Percentiles rank a stretch among this genome's conserved stretches.
Evolutionary conservation across 2,888 invertebrate species (phyloP).

Genomic region (Amphiduros pacificus): DNA sequence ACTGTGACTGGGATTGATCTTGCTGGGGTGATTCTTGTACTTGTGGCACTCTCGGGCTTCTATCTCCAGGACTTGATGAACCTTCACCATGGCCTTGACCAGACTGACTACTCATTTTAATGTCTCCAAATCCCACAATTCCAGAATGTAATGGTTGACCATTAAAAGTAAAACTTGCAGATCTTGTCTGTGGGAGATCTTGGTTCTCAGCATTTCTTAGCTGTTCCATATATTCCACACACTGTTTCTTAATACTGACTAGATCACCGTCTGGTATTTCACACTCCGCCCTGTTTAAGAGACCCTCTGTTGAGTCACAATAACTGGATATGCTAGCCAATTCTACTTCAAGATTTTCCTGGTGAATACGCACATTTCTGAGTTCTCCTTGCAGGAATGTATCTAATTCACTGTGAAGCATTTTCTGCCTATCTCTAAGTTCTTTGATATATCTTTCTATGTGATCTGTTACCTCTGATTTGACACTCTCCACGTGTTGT

Average conservation of each 20-base stretch:
- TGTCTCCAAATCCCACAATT: slow-evolving; percentile 46
- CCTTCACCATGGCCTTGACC: no score
- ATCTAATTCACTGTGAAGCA: slow-evolving; percentile 68
- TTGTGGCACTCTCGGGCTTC: no score
- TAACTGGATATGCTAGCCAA: slow-evolving; percentile 93
- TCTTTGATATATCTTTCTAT: slow-evolving; percentile 54
- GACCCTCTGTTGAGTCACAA: slow-evolving; percentile 69
- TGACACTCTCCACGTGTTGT: slow-evolving; percentile 85
- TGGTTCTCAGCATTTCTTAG: slow-evolving; percentile 62
- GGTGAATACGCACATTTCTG: slow-evolving; percentile 78
- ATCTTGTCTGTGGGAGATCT: slow-evolving; percentile 81
- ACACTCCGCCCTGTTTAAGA: slow-evolving; percentile 11
- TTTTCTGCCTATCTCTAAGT: slow-evolving; percentile 67
- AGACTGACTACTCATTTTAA: slow-evolving; percentile 29
- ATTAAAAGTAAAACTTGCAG: slow-evolving; percentile 42
- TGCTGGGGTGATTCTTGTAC: no score
- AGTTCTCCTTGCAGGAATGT: slow-evolving; percentile 87
- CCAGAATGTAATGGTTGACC: slow-evolving; percentile 42
- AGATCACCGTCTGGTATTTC: slow-evolving; percentile 43
- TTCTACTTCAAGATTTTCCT: slow-evolving; percentile 92
- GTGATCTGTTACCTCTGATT: slow-evolving; percentile 80
- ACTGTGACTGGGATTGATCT: background rate
- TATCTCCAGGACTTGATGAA: no score
- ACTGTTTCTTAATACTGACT: slow-evolving; percentile 41
- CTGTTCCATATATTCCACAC: slow-evolving; percentile 43